Conservation (phyloP, 2,797 vertebrate genomes). For the Urophycis tenuis region DNA sequence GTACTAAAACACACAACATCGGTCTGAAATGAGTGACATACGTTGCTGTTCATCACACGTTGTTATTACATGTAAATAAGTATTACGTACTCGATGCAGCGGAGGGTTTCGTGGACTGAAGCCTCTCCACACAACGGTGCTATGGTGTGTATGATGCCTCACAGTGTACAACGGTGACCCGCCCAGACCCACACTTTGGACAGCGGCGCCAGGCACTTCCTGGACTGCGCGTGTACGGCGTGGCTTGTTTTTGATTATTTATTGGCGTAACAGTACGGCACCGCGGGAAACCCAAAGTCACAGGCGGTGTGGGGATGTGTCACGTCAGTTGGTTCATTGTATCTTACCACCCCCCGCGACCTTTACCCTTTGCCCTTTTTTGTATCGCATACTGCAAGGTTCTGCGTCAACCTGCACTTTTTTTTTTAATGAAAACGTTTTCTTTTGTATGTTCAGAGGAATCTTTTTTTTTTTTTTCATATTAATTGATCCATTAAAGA, state of each 20-base stretch:
- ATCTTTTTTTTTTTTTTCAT: not conserved
- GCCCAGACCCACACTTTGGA: not conserved
- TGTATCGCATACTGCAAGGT: constrained; percentile 45
- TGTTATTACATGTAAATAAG: not conserved
- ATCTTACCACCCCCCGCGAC: constrained; percentile 9
- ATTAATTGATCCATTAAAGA: constrained; percentile 2
- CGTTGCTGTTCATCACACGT: not conserved
- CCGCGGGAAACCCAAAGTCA: constrained; percentile 62
- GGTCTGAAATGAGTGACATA: not conserved
- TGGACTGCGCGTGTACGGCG: constrained; percentile 52
- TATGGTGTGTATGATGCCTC: constrained; percentile 37
- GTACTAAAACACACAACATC: not conserved
- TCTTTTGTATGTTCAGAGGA: constrained; percentile 10
- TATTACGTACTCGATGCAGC: not conserved
- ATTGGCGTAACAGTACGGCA: constrained; percentile 65
- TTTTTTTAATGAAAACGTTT: constrained; percentile 35
- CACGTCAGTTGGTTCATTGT: constrained; percentile 44
- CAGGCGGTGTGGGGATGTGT: constrained; percentile 55
- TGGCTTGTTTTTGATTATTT: constrained; percentile 71
- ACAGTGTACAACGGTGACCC: not conserved
- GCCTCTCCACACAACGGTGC: constrained; percentile 46
- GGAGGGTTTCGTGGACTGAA: constrained; percentile 23
- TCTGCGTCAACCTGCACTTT: constrained; percentile 48
- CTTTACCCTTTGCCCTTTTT: constrained; percentile 36
- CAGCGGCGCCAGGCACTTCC: constrained; percentile 43